Evolutionary conservation across 92 coral and sea anemone species (phyloP).

Genomic region (Porites lobata): DNA sequence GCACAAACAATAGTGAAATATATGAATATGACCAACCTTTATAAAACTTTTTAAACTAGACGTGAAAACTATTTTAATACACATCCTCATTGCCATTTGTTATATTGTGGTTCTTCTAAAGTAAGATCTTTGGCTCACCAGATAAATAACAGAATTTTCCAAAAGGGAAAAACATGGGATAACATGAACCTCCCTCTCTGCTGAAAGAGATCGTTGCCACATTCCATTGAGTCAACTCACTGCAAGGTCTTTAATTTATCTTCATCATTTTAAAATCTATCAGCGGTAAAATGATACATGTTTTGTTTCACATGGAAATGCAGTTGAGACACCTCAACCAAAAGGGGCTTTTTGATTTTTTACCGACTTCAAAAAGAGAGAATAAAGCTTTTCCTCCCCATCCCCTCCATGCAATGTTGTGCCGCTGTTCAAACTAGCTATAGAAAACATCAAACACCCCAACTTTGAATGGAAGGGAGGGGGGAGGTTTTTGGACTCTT

Average conservation of each 20-base stretch:
- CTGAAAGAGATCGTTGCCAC: slow-evolving; percentile 7
- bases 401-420: no score
- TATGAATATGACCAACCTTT: slow-evolving; percentile 2
- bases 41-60: neutral
- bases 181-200: slow-evolving; percentile 17
- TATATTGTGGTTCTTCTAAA: neutral
- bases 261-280: no score
- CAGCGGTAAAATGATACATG: slow-evolving; percentile 2
- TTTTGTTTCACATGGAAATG: slow-evolving; percentile 17
- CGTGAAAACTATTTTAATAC: neutral
- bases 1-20: neutral
- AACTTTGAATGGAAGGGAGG: no score
- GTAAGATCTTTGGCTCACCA: neutral
- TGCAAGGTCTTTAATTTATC: no score
- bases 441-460: no score
- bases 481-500: no score
- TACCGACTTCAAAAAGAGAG: no score
- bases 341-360: no score
- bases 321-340: neutral
- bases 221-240: neutral
- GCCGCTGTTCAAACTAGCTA: no score
- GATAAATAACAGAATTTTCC: slow-evolving; percentile 4
- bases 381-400: no score
- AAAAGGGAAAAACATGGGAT: slow-evolving; percentile 15
- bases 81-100: slow-evolving; percentile 3